Conservation (phyloP, 1,140 invertebrate species). For the Ostrea denselamellosa region DNA sequence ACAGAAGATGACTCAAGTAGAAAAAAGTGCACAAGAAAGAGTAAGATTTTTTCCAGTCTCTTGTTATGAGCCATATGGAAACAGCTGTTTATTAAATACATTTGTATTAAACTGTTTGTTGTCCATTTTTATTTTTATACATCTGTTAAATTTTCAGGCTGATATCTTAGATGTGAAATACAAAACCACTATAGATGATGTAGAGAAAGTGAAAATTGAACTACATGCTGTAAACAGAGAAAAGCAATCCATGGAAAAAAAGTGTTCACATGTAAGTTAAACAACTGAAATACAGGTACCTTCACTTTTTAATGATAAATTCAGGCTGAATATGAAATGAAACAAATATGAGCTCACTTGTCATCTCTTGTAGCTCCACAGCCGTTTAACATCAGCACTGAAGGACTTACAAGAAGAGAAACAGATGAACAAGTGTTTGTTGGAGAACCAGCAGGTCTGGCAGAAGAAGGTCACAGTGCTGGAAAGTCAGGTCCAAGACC, state of each 20-base stretch:
- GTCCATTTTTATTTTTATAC: neutral
- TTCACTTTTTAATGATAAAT: too few species aligned
- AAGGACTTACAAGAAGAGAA: slow-evolving; percentile 88
- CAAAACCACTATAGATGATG: slow-evolving; percentile 76
- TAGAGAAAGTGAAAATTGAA: slow-evolving; percentile 75
- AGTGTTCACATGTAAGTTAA: slow-evolving; percentile 76
- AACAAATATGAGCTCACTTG: neutral
- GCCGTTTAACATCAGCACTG: slow-evolving; percentile 64
- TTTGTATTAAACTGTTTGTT: neutral
- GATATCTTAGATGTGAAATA: slow-evolving; percentile 73
- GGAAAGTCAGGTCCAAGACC: slow-evolving; percentile 78
- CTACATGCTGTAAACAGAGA: slow-evolving; percentile 81
- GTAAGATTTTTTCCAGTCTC: slow-evolving; percentile 55
- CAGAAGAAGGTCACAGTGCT: slow-evolving; percentile 85
- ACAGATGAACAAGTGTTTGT: slow-evolving; percentile 87
- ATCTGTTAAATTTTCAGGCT: neutral
- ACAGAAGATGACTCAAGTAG: slow-evolving; percentile 86
- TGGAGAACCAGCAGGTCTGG: slow-evolving; percentile 89
- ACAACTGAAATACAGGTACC: too few species aligned
- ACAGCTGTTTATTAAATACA: neutral
- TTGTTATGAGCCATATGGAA: too few species aligned
- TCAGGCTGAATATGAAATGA: neutral
- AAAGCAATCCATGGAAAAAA: slow-evolving; percentile 85
- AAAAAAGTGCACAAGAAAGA: slow-evolving; percentile 76
- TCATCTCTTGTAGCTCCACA: slow-evolving; percentile 67